These are phyloP conservation scores for Callosobruchus maculatus DNA, from an alignment of 2,888 invertebrate genomes.

Conservation along the genomic window DNA sequence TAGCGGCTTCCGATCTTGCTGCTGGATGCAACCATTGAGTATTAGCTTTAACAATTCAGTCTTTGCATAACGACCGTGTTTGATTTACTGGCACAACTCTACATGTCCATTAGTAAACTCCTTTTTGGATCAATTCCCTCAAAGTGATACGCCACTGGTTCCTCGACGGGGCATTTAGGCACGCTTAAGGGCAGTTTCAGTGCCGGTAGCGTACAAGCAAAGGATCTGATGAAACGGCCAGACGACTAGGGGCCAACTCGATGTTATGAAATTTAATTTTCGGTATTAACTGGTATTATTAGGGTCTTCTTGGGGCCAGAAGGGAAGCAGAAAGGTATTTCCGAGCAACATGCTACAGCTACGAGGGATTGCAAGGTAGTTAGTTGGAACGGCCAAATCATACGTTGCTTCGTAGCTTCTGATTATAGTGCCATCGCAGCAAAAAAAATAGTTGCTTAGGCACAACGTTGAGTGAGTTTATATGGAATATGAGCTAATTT, in stretches of 20 bases:
- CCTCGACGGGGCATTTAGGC: background rate
- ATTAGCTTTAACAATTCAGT: no score
- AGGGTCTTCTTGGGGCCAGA: background rate
- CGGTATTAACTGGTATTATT: background rate
- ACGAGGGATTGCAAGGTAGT: background rate
- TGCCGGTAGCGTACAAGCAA: background rate
- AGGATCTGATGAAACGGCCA: background rate
- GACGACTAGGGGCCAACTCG: background rate
- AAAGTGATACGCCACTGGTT: background rate
- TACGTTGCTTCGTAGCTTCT: no score
- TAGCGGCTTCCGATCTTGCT: no score
- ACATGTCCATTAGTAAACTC: background rate
- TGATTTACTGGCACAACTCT: no score
- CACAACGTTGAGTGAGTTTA: no score
- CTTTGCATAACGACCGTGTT: no score
- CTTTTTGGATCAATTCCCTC: background rate
- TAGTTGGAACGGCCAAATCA: background rate
- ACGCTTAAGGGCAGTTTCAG: background rate
- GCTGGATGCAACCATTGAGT: no score
- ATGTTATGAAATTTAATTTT: background rate
- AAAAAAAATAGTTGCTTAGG: no score
- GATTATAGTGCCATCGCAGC: no score
- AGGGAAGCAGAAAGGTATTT: background rate
- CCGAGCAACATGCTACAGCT: background rate
- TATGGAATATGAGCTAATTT: no score